Evolutionary conservation across 2,888 invertebrate species (phyloP).

Genomic region (Heliconius sara): DNA sequence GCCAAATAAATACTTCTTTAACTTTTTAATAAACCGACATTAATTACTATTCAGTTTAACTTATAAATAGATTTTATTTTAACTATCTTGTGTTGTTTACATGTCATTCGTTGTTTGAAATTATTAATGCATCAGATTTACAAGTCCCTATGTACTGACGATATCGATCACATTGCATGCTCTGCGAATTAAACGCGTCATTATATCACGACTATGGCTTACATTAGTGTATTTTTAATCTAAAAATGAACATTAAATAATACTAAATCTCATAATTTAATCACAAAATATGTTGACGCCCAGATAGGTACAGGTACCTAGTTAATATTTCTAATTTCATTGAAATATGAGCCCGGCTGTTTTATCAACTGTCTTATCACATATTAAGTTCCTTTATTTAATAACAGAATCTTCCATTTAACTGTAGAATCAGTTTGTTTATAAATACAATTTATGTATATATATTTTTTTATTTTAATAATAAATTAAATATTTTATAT

Average conservation of each 20-base stretch:
- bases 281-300: too few species aligned
- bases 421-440: neutral
- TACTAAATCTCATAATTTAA: neutral
- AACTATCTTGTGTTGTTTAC: conserved; percentile 20
- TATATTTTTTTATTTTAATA: neutral
- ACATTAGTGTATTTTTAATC: neutral
- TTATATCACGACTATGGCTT: conserved; percentile 14
- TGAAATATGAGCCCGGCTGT: too few species aligned
- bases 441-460: neutral
- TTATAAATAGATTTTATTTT: neutral
- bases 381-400: neutral
- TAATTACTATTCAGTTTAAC: neutral
- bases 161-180: conserved; percentile 40
- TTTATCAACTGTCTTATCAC: neutral
- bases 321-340: neutral
- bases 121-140: conserved; percentile 3
- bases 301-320: neutral
- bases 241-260: neutral
- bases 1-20: neutral
- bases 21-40: neutral
- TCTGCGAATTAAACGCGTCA: conserved; percentile 32
- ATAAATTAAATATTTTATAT: neutral
- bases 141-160: conserved; percentile 32
- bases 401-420: neutral
- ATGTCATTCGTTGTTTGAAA: conserved; percentile 29